A percentile compares a stretch with the other conserved stretches of the same genome.
Conservation (phyloP, 2,113 vertebrate species). For the Nansenia antarctica region DNA sequence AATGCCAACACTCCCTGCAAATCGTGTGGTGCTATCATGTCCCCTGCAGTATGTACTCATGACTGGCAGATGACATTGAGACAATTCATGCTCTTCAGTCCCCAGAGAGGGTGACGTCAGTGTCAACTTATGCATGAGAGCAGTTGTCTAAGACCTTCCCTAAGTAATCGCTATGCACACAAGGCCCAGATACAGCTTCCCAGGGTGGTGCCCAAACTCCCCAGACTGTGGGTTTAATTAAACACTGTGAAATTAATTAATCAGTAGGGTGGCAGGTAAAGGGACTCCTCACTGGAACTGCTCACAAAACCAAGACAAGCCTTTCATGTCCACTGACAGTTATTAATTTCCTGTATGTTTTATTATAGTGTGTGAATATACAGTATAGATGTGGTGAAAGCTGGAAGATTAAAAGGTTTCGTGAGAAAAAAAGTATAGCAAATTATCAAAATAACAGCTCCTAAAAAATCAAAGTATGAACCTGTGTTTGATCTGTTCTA, state of each 20-base stretch:
- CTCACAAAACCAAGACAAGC: slow-evolving; percentile 65
- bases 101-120: slow-evolving; percentile 80
- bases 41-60: slow-evolving; percentile 42
- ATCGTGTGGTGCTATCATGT: slow-evolving; percentile 39
- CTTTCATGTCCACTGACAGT: slow-evolving; percentile 65
- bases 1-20: slow-evolving; percentile 44
- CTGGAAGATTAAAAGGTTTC: slow-evolving; percentile 50
- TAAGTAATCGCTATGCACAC: slow-evolving; percentile 58
- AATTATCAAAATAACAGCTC: slow-evolving; percentile 73
- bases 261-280: slow-evolving; percentile 70
- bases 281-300: slow-evolving; percentile 60
- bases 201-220: slow-evolving; percentile 54
- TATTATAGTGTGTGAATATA: slow-evolving; percentile 45
- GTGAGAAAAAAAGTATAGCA: slow-evolving; percentile 51
- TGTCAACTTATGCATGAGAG: slow-evolving; percentile 71
- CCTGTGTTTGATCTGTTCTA: slow-evolving; percentile 80
- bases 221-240: slow-evolving; percentile 79
- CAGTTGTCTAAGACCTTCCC: slow-evolving; percentile 56
- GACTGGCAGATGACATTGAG: slow-evolving; percentile 81
- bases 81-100: slow-evolving; percentile 82
- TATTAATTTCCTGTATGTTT: slow-evolving; percentile 68
- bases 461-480: slow-evolving; percentile 74
- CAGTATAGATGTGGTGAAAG: slow-evolving; percentile 16
- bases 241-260: slow-evolving; percentile 79
- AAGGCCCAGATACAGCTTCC: slow-evolving; percentile 51